phyloP scores from a whole-genome alignment of 2,888 invertebrate species.

The Sarcophaga variegata region DNA sequence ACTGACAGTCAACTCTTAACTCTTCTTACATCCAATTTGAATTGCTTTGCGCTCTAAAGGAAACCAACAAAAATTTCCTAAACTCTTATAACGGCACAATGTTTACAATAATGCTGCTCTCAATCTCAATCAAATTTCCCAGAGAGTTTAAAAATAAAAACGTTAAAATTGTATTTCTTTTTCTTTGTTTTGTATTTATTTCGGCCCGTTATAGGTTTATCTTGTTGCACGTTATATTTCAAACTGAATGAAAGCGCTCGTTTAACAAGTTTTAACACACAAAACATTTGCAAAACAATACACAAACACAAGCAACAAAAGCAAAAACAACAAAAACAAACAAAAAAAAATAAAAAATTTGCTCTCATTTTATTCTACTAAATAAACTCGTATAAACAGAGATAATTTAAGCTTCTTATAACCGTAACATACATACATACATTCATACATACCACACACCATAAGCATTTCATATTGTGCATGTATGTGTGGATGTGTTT shows the following conservation, averaged over 20 bases:
- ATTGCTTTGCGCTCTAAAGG: constrained; percentile 9
- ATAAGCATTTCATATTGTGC: too few species aligned
- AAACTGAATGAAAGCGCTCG: constrained; percentile 61
- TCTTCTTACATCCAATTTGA: constrained; percentile 43
- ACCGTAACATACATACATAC: background rate
- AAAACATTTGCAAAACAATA: constrained; percentile 49
- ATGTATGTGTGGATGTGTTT: background rate
- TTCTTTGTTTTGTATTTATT: constrained; percentile 11
- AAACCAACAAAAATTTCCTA: too few species aligned
- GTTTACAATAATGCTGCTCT: constrained; percentile 34
- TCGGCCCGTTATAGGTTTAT: constrained; percentile 60
- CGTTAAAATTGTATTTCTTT: background rate
- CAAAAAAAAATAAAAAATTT: constrained; percentile 33
- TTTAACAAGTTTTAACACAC: constrained; percentile 48
- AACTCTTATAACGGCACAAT: background rate
- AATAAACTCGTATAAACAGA: background rate
- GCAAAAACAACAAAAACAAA: background rate
- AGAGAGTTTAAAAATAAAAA: constrained; percentile 24
- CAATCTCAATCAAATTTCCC: background rate
- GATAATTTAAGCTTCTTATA: constrained; percentile 7
- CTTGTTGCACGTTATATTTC: constrained; percentile 66
- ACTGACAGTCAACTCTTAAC: background rate
- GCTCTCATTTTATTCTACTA: constrained; percentile 56
- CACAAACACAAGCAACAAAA: constrained; percentile 1
- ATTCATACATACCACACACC: too few species aligned